phyloP scores from a whole-genome alignment of 1,140 invertebrate species.

The Arctopsyche grandis region DNA sequence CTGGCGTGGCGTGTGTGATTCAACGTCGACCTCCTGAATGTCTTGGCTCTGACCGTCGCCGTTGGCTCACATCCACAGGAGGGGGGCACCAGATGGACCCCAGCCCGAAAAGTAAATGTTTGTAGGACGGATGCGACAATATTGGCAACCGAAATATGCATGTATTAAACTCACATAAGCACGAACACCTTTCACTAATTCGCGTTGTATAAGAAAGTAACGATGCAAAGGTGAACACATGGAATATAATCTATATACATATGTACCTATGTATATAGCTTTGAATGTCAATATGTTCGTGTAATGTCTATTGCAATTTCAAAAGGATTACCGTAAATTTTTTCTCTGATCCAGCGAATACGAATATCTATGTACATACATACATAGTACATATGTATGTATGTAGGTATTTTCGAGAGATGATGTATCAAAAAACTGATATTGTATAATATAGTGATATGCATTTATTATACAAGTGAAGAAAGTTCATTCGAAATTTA shows the following conservation, averaged over 20 bases:
- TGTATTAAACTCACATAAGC: too few relatives aligned
- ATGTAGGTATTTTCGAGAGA: too few relatives aligned
- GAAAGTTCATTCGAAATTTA: too few relatives aligned
- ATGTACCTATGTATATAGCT: neutral
- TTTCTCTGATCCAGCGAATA: neutral
- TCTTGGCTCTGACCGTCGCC: slow-evolving; percentile 26
- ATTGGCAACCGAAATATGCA: neutral
- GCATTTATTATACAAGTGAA: too few relatives aligned
- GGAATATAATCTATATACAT: neutral
- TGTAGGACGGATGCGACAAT: slow-evolving; percentile 4
- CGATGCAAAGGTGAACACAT: too few relatives aligned
- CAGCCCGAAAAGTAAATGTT: slow-evolving; percentile 19
- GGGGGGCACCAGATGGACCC: neutral
- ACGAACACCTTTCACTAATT: neutral
- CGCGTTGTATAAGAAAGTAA: neutral
- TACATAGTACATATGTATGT: neutral
- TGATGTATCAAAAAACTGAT: too few relatives aligned
- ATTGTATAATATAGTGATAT: too few relatives aligned
- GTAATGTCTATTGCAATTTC: neutral
- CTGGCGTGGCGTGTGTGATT: too few relatives aligned
- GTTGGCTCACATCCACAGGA: slow-evolving; percentile 19
- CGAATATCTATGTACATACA: neutral
- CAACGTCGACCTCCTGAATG: slow-evolving; percentile 17
- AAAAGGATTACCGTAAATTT: too few relatives aligned
- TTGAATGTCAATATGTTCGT: neutral